These are phyloP conservation scores for Erethizon dorsatum DNA, from an alignment of 2,797 vertebrate species.

Conservation along the genomic window DNA sequence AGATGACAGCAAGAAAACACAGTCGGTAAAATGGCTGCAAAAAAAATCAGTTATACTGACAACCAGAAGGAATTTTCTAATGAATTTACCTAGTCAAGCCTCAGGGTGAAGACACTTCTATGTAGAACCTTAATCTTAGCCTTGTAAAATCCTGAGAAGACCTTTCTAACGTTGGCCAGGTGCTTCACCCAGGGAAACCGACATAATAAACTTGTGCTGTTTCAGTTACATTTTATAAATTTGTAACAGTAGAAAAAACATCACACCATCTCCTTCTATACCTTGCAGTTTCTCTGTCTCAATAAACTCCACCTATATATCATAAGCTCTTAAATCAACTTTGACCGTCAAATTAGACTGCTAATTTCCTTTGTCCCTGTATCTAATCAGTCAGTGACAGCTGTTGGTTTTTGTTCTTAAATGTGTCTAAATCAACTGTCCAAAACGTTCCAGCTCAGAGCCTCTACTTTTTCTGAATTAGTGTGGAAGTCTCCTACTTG, in stretches of 20 bases:
- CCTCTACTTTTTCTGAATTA: not conserved
- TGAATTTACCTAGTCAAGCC: not conserved
- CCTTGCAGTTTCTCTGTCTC: not conserved
- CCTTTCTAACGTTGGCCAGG: not conserved
- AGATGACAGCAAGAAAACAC: not conserved
- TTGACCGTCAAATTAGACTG: not conserved
- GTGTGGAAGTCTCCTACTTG: accelerated
- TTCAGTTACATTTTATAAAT: not conserved
- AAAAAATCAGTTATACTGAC: not conserved
- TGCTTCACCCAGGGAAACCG: accelerated
- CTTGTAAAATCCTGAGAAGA: not conserved
- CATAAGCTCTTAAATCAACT: not conserved
- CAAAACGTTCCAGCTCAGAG: not conserved
- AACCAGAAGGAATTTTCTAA: not conserved
- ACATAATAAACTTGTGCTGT: not conserved
- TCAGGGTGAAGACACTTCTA: not conserved
- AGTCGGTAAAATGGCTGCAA: not conserved
- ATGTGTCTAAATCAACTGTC: not conserved
- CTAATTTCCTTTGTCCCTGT: not conserved
- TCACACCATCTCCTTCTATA: not conserved
- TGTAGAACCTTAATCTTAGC: not conserved
- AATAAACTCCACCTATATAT: not conserved
- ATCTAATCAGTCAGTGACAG: not conserved
- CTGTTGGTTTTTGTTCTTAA: not conserved
- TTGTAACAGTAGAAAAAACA: not conserved